These are phyloP conservation scores for Seladonia tumulorum DNA, from an alignment of 2,888 invertebrate genomes.

Conservation along the genomic window DNA sequence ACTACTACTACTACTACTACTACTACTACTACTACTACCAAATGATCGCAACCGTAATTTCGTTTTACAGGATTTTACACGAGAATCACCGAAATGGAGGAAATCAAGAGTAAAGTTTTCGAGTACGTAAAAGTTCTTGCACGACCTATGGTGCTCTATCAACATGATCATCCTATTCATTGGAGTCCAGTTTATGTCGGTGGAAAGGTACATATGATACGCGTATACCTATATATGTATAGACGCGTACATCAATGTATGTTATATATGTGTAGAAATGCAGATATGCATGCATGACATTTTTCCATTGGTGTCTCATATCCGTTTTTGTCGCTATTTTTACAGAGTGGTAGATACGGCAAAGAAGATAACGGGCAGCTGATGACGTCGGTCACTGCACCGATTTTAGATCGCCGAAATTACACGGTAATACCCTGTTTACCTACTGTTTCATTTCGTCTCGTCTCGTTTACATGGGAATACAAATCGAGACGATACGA, in stretches of 20 bases:
- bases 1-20: too few relatives aligned
- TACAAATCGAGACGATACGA: not conserved
- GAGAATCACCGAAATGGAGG: slow-evolving; percentile 94
- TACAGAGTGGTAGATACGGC: slow-evolving; percentile 89
- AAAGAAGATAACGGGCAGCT: slow-evolving; percentile 91
- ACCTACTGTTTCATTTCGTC: too few relatives aligned
- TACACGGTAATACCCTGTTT: slow-evolving; percentile 87
- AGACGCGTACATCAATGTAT: too few relatives aligned
- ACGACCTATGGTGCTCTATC: slow-evolving; percentile 97
- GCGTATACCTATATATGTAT: too few relatives aligned
- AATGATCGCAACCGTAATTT: slow-evolving; percentile 10
- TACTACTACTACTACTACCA: too few relatives aligned
- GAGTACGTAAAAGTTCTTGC: slow-evolving; percentile 98
- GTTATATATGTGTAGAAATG: not conserved
- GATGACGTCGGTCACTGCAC: slow-evolving; percentile 97
- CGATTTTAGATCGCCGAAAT: slow-evolving; percentile 97
- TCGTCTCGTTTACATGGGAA: not conserved
- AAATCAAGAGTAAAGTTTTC: slow-evolving; percentile 96
- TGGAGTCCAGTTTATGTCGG: slow-evolving; percentile 98
- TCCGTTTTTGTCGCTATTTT: slow-evolving; percentile 55
- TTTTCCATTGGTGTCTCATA: not conserved
- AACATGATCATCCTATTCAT: slow-evolving; percentile 95
- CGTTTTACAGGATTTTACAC: slow-evolving; percentile 91
- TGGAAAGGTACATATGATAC: slow-evolving; percentile 88
- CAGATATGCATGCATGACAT: not conserved